phyloP scores from a whole-genome alignment of 2,797 vertebrate species.

The Girardinus metallicus region DNA sequence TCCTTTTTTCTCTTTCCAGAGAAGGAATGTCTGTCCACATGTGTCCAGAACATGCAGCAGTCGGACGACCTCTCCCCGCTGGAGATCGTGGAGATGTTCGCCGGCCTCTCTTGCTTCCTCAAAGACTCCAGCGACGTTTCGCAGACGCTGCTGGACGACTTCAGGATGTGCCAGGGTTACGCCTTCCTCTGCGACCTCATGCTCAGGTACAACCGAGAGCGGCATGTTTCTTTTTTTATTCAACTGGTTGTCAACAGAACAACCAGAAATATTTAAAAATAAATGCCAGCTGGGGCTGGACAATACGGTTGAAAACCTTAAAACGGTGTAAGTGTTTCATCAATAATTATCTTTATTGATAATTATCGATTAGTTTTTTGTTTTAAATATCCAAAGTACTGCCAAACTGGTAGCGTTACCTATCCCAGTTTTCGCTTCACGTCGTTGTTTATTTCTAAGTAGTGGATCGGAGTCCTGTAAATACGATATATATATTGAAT shows the following conservation, averaged over 20 bases:
- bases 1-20: constrained; percentile 75
- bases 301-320: no score
- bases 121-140: constrained; percentile 99
- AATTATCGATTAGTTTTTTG: no score
- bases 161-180: constrained; percentile 98
- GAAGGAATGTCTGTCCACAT: constrained; percentile 96
- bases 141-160: constrained; percentile 94
- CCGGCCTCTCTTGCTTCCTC: constrained; percentile 96
- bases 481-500: no score
- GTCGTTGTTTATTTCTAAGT: no score
- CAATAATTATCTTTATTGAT: no score
- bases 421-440: no score
- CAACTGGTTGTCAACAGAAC: no score
- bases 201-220: constrained; percentile 84
- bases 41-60: constrained; percentile 99
- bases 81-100: constrained; percentile 99
- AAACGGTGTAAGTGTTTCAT: no score
- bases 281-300: neutral
- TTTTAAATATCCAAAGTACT: no score
- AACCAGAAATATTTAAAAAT: neutral
- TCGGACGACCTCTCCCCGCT: constrained; percentile 95
- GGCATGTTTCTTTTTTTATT: neutral
- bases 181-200: constrained; percentile 96
- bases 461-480: no score
- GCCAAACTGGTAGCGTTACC: no score